phyloP scores from a whole-genome alignment of 1,140 invertebrate genomes.

The Chlorops oryzae region DNA sequence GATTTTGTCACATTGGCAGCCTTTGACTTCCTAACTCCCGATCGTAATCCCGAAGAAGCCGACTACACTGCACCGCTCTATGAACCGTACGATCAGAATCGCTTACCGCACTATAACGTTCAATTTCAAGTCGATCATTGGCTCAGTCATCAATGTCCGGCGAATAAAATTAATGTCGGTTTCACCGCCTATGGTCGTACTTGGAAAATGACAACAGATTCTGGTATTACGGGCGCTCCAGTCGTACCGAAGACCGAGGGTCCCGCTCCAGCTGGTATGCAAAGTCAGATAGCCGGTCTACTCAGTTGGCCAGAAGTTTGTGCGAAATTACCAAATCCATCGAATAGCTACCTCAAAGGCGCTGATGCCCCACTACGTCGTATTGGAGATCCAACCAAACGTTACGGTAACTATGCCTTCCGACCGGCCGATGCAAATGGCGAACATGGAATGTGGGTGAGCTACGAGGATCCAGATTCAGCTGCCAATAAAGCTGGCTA shows the following conservation, averaged over 20 bases:
- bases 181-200: constrained; percentile 76
- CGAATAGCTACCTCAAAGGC: constrained; percentile 54
- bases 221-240: constrained; percentile 67
- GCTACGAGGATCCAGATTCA: constrained; percentile 81
- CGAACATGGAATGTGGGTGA: constrained; percentile 77
- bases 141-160: constrained; percentile 58
- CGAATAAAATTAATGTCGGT: constrained; percentile 72
- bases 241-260: constrained; percentile 60
- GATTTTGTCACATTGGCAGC: constrained; percentile 74
- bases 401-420: constrained; percentile 69
- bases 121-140: constrained; percentile 59
- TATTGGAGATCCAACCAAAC: constrained; percentile 65
- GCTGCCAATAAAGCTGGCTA: constrained; percentile 75
- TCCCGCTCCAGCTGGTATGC: constrained; percentile 56
- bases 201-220: constrained; percentile 69
- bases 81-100: constrained; percentile 53
- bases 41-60: constrained; percentile 66
- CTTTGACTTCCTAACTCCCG: constrained; percentile 73
- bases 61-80: constrained; percentile 68
- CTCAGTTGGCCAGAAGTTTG: constrained; percentile 79
- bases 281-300: constrained; percentile 67
- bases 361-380: constrained; percentile 59
- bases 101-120: constrained; percentile 60
- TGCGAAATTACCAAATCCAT: constrained; percentile 59
- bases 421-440: constrained; percentile 59